Evolutionary conservation across 1,140 invertebrate species (phyloP), one percentile per base, ranked within the genome.

Genomic region (Plodia interpunctella): DNA sequence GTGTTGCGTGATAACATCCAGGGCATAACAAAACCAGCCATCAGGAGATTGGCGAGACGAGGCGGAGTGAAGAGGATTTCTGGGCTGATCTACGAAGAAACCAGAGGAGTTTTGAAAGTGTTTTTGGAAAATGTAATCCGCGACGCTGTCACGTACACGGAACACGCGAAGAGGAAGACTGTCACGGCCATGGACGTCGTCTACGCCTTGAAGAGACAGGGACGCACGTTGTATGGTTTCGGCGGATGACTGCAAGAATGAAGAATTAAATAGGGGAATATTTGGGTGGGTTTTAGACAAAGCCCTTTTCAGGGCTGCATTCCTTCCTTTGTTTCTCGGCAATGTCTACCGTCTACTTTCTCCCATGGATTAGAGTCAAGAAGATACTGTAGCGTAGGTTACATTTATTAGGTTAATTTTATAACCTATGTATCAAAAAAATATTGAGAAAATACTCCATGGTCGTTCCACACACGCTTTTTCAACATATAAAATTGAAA

Each of bases 181-280:
- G 93, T 94, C 35, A 97, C 95, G 9, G 95, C 95, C 55, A 97
- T 97, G 95, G 95, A 97, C 77, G 94, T 97, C 13, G 96, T 97
- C 18, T 96, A 96, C 74, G 95, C 95, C 21, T 87, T 97, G 66
- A 97, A 97, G 84, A 88, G 95, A 53, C 95, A 96, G 90, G 96
- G 96, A 30, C 90, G 94, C 21, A 93, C 92, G 28, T 72, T 93
- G 0, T 94, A 93, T 74, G 93, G 93, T 65, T 94, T 93, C 63
- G 92, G 92, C 50, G 92, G 92, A 66, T 94, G 90, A 92, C 57
- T 55, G 10, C 5, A 8, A 25, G 3, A 28, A 25, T 15, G 51
- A 32, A 32, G 30, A 10, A 32, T 32, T 10, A 32, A 10, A 32
- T 32, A 10, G 11, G 8, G 19, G 9, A 53, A 13, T 5, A 1